Conservation (phyloP, 2,113 vertebrate genomes). For the Tympanuchus pallidicinctus region DNA sequence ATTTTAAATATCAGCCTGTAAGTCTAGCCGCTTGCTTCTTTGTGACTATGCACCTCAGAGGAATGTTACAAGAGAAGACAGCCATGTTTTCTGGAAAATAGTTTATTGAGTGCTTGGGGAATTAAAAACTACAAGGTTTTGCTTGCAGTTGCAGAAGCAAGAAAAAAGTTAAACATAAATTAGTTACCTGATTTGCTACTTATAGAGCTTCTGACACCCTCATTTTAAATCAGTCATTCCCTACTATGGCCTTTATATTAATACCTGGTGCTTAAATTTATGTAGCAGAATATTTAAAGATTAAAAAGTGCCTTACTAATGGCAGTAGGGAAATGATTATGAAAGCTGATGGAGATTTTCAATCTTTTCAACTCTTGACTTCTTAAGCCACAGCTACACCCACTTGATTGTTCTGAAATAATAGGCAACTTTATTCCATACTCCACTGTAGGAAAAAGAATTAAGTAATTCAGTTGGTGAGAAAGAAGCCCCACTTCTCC, state of each 20-base stretch:
- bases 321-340: slow-evolving; percentile 43
- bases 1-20: background rate
- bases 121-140: slow-evolving; percentile 83
- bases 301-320: slow-evolving; percentile 67
- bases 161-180: slow-evolving; percentile 73
- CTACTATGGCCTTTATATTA: slow-evolving; percentile 51
- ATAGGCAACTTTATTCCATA: slow-evolving; percentile 64
- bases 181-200: slow-evolving; percentile 67
- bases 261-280: slow-evolving; percentile 54
- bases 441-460: slow-evolving; percentile 59
- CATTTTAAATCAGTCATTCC: slow-evolving; percentile 44
- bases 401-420: slow-evolving; percentile 52
- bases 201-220: slow-evolving; percentile 68
- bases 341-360: slow-evolving; percentile 57
- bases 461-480: slow-evolving; percentile 57
- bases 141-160: slow-evolving; percentile 76
- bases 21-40: background rate
- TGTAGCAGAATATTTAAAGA: slow-evolving; percentile 64
- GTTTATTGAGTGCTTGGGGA: slow-evolving; percentile 79
- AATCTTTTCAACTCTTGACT: slow-evolving; percentile 45
- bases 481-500: slow-evolving; percentile 70
- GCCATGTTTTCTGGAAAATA: slow-evolving; percentile 71
- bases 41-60: background rate
- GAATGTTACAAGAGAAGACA: slow-evolving; percentile 24
- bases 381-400: slow-evolving; percentile 47